These are phyloP conservation scores for Caerostris extrusa DNA, from an alignment of 1,140 invertebrate genomes.

Conservation along the genomic window DNA sequence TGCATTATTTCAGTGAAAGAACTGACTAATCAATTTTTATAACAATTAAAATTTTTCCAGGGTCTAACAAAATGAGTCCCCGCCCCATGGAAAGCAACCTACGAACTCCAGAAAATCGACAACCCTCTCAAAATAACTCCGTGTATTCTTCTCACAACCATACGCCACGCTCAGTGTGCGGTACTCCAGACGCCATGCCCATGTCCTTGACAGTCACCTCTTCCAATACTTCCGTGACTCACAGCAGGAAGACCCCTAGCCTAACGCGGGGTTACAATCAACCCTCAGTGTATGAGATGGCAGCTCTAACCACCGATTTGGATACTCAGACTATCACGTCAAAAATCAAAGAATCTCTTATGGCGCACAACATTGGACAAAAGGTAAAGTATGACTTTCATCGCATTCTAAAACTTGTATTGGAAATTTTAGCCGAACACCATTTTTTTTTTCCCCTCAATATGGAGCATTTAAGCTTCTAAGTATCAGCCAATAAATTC, in stretches of 20 bases:
- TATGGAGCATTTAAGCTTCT: too few species aligned
- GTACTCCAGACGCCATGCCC: conserved; percentile 70
- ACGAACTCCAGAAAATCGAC: conserved; percentile 42
- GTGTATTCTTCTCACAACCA: conserved; percentile 66
- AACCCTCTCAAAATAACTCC: conserved; percentile 54
- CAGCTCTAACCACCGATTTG: conserved; percentile 96
- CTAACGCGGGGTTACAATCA: conserved; percentile 77
- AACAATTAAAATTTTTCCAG: conserved; percentile 3
- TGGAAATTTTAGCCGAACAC: background rate
- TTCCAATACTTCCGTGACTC: background rate
- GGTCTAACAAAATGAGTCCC: conserved; percentile 69
- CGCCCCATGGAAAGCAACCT: conserved; percentile 56
- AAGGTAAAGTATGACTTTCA: conserved; percentile 85
- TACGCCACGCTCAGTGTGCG: conserved; percentile 59
- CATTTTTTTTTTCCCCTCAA: too few species aligned
- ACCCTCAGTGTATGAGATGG: conserved; percentile 95
- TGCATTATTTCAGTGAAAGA: too few species aligned
- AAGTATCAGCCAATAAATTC: too few species aligned
- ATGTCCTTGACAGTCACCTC: conserved; percentile 56
- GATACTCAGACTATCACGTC: conserved; percentile 98
- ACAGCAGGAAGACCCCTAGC: conserved; percentile 31
- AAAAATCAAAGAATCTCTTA: conserved; percentile 96
- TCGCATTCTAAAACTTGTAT: background rate
- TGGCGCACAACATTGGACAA: conserved; percentile 98
- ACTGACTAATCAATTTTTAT: too few species aligned